Base-by-base conservation (phyloP, 1,140 invertebrate species). In the Protaetia brevitarsis region DNA sequence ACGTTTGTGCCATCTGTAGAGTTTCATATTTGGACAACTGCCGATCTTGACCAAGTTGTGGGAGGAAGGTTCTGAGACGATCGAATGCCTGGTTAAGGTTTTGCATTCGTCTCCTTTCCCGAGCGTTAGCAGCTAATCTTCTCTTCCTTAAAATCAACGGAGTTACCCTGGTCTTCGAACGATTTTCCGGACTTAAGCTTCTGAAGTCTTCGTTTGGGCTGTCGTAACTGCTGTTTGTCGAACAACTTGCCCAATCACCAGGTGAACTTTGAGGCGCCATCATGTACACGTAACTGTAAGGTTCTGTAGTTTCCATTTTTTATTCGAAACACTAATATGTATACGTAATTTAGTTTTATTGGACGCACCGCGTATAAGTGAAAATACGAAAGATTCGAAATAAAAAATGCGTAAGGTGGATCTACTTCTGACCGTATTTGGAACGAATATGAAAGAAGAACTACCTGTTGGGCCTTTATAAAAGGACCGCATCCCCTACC, bases 21-120 rank as follows among this genome's bases (percentile, higher is more conserved):
- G 96, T 98, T 79, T 98, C 96, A 79, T 96, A 98, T 77, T 99
- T 99, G 21, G 95, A 97, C 3, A 98, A 81, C 76, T 97, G 94
- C 26, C 93, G 85, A 74, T 97, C 93, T 70, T 94, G 93, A 0
- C 92, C 93, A 27, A 97, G 81, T 0, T 92, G 92, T 0, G 96
- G 96, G 3, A 99, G 83, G 69, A 96, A 95, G 2, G 89, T 87
- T 34, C 96, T 84, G 0, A 99, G 85, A 63, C 90, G 83, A 76
- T 97, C 95, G 76, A 97, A 98, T 0, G 95, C 95, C 67, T 92
- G 90, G 76, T 98, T 97, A 45, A 98, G 81, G 77, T 94, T 95
- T 79, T 96, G 93, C 95, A 98, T 98, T 3, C 95, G 80, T 61
- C 94, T 82, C 59, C 96, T 81, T 81, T 98, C 95, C 0, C 96